Base-by-base conservation (phyloP, 2,888 invertebrate species). In the Lepetodrilus schrolli region DNA sequence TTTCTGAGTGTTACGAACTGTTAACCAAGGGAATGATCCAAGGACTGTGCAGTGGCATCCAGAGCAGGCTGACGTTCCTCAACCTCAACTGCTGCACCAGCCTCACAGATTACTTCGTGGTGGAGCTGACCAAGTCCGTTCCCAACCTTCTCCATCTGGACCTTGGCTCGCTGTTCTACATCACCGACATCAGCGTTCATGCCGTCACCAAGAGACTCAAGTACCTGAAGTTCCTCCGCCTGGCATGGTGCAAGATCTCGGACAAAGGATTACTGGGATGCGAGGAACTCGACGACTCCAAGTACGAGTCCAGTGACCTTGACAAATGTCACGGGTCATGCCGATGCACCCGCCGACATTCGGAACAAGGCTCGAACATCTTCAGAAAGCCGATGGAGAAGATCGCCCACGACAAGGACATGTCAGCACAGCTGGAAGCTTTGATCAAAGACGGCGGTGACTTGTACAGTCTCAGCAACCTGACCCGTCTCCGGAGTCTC, bases 121-220 rank as follows among this genome's bases (percentile, higher is more conserved):
- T 93, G 70, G 91, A 92, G 84, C 91, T 94, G 73, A 93, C 94
- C 7, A 92, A 92, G 82, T 92, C 91, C 79, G 90, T 94, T 72
- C 92, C 92, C 0, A 92, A 93, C 74, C 90, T 95, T 50, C 92
- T 91, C 0, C 89, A 92, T 23, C 90, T 95, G 23, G 93, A 95
- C 86, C 87, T 95, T 58, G 93, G 93, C 74, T 93, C 93, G 80
- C 95, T 95, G 86, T 93, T 94, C 90, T 93, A 93, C n/a, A 93
- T 95, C 0, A 94, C 94, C 2, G 94, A 95, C 34, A 47, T 50
- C 85, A 93, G 86, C 20, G 91, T 94, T 70, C 93, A 94, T 91
- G 93, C 93, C 49, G 92, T 95, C 79, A 93, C 94, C 76, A 92
- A 93, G 81, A 92, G 94, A 82, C 92, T 94, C 82, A 87, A 92